Evolutionary conservation across 30 jellyfish, hydroid and myxozoan species (phyloP).

Genomic region (Rhopilema esculentum): DNA sequence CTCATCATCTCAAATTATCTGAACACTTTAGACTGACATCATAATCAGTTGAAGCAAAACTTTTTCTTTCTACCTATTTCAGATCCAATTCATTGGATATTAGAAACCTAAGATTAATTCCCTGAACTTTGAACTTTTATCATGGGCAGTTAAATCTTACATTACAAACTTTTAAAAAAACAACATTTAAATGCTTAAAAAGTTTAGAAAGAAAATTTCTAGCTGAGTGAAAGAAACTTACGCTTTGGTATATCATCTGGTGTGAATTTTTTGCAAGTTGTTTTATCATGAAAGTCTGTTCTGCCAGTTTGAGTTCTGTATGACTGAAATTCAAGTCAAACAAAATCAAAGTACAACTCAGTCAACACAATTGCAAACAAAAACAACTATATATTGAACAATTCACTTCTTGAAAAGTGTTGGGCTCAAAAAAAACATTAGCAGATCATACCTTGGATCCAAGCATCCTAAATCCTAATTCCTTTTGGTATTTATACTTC

Average conservation of each 20-base stretch:
- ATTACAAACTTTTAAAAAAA: background rate
- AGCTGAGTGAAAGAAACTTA: too few relatives aligned
- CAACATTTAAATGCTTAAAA: background rate
- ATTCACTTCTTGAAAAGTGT: background rate
- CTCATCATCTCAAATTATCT: too few relatives aligned
- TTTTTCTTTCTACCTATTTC: too few relatives aligned
- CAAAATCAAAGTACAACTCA: background rate
- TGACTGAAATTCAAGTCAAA: constrained; percentile 28
- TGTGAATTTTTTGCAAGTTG: constrained; percentile 22
- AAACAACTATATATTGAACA: too few relatives aligned
- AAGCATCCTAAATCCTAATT: constrained; percentile 75
- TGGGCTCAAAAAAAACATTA: background rate
- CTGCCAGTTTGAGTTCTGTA: constrained; percentile 33
- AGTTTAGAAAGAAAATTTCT: too few relatives aligned
- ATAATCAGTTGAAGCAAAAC: too few relatives aligned
- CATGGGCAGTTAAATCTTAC: too few relatives aligned
- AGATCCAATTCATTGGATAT: too few relatives aligned
- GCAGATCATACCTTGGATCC: constrained; percentile 66
- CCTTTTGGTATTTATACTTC: constrained; percentile 67
- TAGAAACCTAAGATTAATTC: too few relatives aligned
- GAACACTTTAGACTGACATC: too few relatives aligned
- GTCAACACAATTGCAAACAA: background rate
- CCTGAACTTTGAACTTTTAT: too few relatives aligned
- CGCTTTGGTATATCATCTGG: constrained; percentile 48
- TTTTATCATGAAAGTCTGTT: constrained; percentile 55